These are phyloP conservation scores for Mimachlamys varia DNA, from an alignment of 2,888 invertebrate species.

Conservation along the genomic window DNA sequence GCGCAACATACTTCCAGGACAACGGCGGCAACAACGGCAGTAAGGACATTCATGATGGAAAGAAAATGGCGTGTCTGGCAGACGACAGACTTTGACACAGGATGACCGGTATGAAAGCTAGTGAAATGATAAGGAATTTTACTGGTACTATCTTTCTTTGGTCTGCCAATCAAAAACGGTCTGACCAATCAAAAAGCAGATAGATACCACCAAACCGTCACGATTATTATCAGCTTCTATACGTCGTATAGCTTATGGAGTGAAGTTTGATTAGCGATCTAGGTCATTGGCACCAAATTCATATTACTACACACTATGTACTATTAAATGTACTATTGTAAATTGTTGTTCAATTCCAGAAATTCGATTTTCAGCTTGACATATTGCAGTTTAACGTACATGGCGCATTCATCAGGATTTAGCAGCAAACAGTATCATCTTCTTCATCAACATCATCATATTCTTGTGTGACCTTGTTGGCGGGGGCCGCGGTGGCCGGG, in stretches of 20 bases:
- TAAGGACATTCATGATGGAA: background rate
- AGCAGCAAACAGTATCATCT: too few relatives aligned
- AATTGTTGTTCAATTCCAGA: too few relatives aligned
- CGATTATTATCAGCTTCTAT: background rate
- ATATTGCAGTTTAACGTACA: too few relatives aligned
- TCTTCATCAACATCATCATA: too few relatives aligned
- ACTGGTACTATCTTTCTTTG: background rate
- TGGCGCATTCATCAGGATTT: too few relatives aligned
- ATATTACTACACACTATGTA: too few relatives aligned
- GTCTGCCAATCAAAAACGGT: background rate
- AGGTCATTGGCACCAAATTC: background rate
- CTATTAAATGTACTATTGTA: too few relatives aligned
- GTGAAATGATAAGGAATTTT: background rate
- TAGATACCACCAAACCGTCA: background rate
- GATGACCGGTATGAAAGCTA: background rate
- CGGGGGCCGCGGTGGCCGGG: too few relatives aligned
- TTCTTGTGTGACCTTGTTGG: too few relatives aligned
- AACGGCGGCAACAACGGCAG: background rate
- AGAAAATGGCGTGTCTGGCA: background rate
- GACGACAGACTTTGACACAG: background rate
- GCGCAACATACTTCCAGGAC: conserved; percentile 47
- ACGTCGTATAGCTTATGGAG: background rate
- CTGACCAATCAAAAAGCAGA: background rate
- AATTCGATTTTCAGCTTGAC: too few relatives aligned
- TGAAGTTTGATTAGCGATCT: background rate